Evolutionary conservation across 2,797 vertebrate genomes (phyloP), one percentile per base, ranked within the genome.

Genomic region (Leptoclinus maculatus): DNA sequence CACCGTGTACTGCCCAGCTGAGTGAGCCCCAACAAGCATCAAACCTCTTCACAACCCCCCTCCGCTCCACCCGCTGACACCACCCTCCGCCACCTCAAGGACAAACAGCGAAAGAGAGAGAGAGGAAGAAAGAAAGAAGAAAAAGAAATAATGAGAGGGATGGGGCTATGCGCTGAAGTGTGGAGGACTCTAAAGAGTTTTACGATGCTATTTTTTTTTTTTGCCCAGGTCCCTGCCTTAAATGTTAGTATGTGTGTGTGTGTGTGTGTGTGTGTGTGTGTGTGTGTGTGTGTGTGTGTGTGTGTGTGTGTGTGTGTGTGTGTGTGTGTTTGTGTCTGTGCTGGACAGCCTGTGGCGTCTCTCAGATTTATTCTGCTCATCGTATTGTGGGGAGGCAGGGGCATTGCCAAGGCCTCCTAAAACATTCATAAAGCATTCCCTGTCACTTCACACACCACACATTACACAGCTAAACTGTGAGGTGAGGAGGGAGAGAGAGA

Each of bases 341-440:
- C 47, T 41, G 58, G 63, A 76, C 66, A 74, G 79, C 83, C 83
- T 36, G 79, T 81, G 86, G 87, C 9, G 16, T 74, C 80, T 83
- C 76, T 66, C 83, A 87, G 88, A 93, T 93, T 93, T 92, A 93
- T 93, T 89, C 90, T 75, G 87, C 87, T 89, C 88, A 89, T 90
- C 89, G 88, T 86, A 83, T 82, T 74, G 84, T 73, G 43, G 65
- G 73, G 80, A 75, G 78, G 80, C 79, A 75, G 84, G 73, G 84
- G 73, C 69, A 80, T 73, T 59, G 85, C 81, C 90, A 89, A 89
- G 89, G 86, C 88, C 91, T 87, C 71, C 86, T 84, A 75, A 78
- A 82, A 80, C 79, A 78, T 86, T 87, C 82, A 92, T 92, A 92
- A 93, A 93, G 74, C 84, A 84, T 83, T 76, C 65, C 59, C 82